Evolutionary conservation across 2,113 vertebrate genomes (phyloP).

Genomic region (Daboia siamensis): DNA sequence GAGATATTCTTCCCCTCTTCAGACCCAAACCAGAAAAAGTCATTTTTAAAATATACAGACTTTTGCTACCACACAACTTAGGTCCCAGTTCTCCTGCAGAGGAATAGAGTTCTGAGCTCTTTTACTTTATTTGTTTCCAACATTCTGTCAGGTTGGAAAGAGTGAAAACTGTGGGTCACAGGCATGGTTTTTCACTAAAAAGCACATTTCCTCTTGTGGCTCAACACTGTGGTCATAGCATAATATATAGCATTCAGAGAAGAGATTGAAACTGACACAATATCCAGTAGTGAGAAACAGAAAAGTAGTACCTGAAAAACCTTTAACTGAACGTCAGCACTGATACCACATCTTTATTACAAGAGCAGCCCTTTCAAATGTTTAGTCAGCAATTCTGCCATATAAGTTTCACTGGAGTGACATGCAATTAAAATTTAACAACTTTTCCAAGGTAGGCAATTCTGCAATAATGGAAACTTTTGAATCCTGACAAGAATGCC

Average conservation of each 20-base stretch:
- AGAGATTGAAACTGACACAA: slow-evolving; percentile 4
- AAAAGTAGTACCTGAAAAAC: slow-evolving; percentile 4
- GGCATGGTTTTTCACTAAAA: background rate
- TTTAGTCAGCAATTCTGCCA: slow-evolving; percentile 26
- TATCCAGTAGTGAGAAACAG: background rate
- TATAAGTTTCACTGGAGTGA: slow-evolving; percentile 9
- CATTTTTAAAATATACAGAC: background rate
- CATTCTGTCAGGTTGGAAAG: background rate
- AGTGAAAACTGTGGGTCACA: background rate
- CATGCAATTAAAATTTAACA: slow-evolving; percentile 24
- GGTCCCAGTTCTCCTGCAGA: background rate
- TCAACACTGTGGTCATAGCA: background rate
- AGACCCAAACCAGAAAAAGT: background rate
- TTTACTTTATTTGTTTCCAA: background rate
- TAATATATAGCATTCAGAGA: background rate
- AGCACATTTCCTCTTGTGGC: background rate
- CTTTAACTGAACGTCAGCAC: slow-evolving; percentile 9
- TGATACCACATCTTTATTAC: slow-evolving; percentile 23
- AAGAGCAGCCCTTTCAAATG: slow-evolving; percentile 22
- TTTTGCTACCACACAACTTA: background rate
- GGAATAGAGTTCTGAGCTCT: background rate
- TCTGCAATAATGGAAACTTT: slow-evolving; percentile 5
- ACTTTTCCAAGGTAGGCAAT: background rate
- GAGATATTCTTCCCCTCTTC: background rate
- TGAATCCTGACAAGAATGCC: slow-evolving; percentile 16